phyloP scores from a whole-genome alignment of 2,888 invertebrate genomes.

The Phyllotreta cruciferae region DNA sequence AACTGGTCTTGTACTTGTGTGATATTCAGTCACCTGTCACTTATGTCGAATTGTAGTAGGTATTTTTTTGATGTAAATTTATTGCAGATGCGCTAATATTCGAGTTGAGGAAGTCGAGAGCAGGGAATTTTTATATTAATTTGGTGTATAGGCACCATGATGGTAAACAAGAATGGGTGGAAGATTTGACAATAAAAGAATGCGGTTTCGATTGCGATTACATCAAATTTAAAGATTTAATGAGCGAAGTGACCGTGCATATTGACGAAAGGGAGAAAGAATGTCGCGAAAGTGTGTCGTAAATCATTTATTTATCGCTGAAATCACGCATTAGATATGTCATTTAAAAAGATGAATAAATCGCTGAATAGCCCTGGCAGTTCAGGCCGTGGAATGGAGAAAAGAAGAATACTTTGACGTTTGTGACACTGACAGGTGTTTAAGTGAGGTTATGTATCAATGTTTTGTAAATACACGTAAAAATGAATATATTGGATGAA shows the following conservation, averaged over 20 bases:
- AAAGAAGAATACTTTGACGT: background rate
- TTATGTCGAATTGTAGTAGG: background rate
- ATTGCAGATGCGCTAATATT: constrained; percentile 72
- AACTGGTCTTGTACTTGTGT: background rate
- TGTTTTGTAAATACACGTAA: constrained; percentile 11
- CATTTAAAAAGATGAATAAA: no score
- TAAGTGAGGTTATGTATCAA: background rate
- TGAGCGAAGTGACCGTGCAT: constrained; percentile 64
- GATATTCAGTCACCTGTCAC: background rate
- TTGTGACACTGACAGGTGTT: background rate
- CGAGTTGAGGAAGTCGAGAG: constrained; percentile 66
- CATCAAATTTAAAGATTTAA: constrained; percentile 63
- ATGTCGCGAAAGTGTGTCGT: constrained; percentile 58
- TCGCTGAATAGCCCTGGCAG: no score
- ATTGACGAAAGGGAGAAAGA: constrained; percentile 72
- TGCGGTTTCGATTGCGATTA: constrained; percentile 72
- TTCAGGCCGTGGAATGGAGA: no score
- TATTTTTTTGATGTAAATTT: background rate
- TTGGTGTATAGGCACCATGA: background rate
- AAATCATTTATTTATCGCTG: no score
- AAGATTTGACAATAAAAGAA: constrained; percentile 67
- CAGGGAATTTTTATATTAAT: constrained; percentile 23
- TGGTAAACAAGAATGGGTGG: constrained; percentile 46
- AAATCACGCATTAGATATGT: no score
- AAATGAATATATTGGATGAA: constrained; percentile 41